These are phyloP conservation scores for Ictidomys tridecemlineatus DNA, from an alignment of 2,113 vertebrate genomes.

Conservation along the genomic window DNA sequence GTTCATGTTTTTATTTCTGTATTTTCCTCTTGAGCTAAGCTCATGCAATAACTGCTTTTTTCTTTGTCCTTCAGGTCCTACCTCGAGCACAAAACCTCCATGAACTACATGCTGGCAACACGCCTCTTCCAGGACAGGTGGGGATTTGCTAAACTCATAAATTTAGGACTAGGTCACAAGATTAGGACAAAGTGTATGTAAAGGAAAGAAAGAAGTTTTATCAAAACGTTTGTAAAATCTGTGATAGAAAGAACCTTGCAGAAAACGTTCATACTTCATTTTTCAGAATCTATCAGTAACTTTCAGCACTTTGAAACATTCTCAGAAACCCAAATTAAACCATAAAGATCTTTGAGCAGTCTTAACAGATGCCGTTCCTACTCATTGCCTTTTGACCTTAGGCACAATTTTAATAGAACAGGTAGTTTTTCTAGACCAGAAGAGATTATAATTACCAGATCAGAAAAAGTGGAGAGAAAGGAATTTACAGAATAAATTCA, in stretches of 20 bases:
- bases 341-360: background rate
- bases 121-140: conserved; percentile 97
- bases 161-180: background rate
- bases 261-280: background rate
- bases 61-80: conserved; percentile 88
- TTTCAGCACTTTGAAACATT: conserved; percentile 24
- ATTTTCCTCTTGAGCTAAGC: conserved; percentile 32
- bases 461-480: background rate
- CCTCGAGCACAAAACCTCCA: conserved; percentile 96
- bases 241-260: background rate
- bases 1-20: conserved; percentile 34
- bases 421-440: conserved; percentile 58
- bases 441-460: conserved; percentile 48
- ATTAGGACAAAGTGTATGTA: background rate
- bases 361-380: background rate
- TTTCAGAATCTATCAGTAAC: conserved; percentile 17
- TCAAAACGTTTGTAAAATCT: conserved; percentile 23
- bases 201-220: background rate
- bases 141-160: conserved; percentile 77
- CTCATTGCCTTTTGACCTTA: background rate
- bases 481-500: conserved; percentile 65
- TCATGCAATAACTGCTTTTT: conserved; percentile 53
- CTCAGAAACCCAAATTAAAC: conserved; percentile 4
- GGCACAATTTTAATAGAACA: background rate
- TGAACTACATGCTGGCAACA: conserved; percentile 97